Percentiles rank a stretch among this genome's conserved stretches.
These are phyloP conservation scores for Nowickia ferox DNA, from an alignment of 2,888 invertebrate species.

Conservation along the genomic window DNA sequence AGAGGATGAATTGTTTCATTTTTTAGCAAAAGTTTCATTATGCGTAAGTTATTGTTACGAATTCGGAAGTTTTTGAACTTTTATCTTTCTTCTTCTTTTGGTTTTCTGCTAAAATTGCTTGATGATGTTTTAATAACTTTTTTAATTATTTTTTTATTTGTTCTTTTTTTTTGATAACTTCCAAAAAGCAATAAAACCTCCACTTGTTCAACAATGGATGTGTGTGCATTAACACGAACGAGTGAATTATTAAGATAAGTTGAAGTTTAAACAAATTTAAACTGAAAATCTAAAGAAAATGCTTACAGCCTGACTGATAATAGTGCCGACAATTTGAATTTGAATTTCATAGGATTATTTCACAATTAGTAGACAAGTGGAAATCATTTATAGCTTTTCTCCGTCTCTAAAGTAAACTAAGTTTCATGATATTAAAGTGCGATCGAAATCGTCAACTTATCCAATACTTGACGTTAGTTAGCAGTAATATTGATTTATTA, in stretches of 20 bases:
- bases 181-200: constrained; percentile 32
- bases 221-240: not conserved
- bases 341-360: too few species aligned
- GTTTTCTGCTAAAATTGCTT: constrained; percentile 25
- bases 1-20: not conserved
- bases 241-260: not conserved
- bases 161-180: constrained; percentile 22
- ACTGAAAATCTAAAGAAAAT: too few species aligned
- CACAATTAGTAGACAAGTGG: too few species aligned
- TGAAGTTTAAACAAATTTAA: too few species aligned
- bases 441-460: too few species aligned
- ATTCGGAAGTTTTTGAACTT: constrained; percentile 54
- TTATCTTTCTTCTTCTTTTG: constrained; percentile 25
- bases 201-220: constrained; percentile 37
- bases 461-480: too few species aligned
- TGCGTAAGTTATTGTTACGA: constrained; percentile 61
- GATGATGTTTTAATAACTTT: constrained; percentile 63
- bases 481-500: too few species aligned
- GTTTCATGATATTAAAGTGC: too few species aligned
- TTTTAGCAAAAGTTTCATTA: constrained; percentile 36
- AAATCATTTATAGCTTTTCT: too few species aligned
- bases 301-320: too few species aligned
- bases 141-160: constrained; percentile 54
- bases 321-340: too few species aligned
- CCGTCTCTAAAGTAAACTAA: too few species aligned